A percentile compares a stretch with the other conserved stretches of the same genome.
Conservation (phyloP, 2,888 invertebrate species). For the Catocala sponsa region DNA sequence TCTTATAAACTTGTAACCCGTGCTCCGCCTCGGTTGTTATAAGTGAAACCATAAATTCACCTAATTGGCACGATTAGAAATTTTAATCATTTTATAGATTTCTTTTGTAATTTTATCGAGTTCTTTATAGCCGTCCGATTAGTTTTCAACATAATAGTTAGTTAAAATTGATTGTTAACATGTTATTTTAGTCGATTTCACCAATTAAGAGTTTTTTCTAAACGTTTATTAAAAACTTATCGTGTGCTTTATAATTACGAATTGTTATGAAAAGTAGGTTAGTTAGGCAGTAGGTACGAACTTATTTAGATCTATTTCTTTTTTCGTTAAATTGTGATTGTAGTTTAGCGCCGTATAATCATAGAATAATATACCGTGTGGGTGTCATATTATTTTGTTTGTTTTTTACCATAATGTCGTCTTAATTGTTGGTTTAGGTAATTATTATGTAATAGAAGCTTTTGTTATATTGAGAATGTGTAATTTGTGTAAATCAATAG, state of each 20-base stretch:
- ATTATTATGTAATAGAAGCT: conserved; percentile 32
- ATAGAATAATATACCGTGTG: conserved; percentile 35
- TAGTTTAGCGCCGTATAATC: conserved; percentile 42
- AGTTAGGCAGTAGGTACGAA: conserved; percentile 32
- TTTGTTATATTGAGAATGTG: conserved; percentile 29
- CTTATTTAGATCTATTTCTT: conserved; percentile 31
- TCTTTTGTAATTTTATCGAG: conserved; percentile 86
- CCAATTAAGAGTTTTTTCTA: conserved; percentile 68
- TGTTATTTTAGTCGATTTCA: conserved; percentile 77
- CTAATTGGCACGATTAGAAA: conserved; percentile 85
- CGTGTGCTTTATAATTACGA: conserved; percentile 57
- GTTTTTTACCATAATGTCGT: conserved; percentile 29
- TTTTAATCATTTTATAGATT: conserved; percentile 85
- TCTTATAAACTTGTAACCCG: conserved; percentile 49
- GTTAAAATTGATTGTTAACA: conserved; percentile 83
- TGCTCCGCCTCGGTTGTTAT: conserved; percentile 41
- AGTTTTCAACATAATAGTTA: conserved; percentile 80
- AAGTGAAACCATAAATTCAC: conserved; percentile 79
- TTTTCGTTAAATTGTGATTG: conserved; percentile 31
- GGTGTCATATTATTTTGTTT: conserved; percentile 39
- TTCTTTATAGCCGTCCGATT: conserved; percentile 78
- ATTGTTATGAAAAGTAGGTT: conserved; percentile 58
- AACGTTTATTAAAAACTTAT: conserved; percentile 55
- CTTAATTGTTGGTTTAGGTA: conserved; percentile 18
- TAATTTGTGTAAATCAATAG: conserved; percentile 31